Base-by-base conservation (phyloP, 2,888 invertebrate species). In the Nemurella pictetii region DNA sequence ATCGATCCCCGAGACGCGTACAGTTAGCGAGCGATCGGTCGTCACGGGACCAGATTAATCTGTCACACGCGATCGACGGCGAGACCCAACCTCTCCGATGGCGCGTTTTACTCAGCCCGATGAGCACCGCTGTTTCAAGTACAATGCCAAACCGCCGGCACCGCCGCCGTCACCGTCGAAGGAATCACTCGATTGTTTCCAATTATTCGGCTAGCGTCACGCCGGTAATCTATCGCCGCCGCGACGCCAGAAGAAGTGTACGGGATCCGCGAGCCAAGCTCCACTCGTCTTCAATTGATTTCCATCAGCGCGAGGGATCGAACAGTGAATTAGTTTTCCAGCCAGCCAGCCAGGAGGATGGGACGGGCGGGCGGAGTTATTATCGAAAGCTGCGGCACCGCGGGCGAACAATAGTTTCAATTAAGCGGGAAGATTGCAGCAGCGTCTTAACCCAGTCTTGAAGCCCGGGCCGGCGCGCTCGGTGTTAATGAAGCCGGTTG, bases 361-460 rank as follows among this genome's bases (percentile, higher is more conserved):
- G n/a, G 55, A 55, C 35, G 2, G 55, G 1, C 55, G 9, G 55
- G 15, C 55, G 55, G 55, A 55, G 20, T 55, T 20, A 55, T 55
- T 55, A 20, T 55, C 55, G 55, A 55, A 55, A 20, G 2, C 55
- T 55, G 5, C 55, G 55, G 12, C 55, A 20, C n/a, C n/a, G n/a
- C n/a, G 55, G 20, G 26, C 75, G 26, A 28, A 75, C 75, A 75
- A 75, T 75, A 75, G 75, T 75, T 28, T 75, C 75, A 28, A 75
- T 75, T 75, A 75, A 75, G 27, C 28, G 7, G 7, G 75, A 2
- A 28, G 28, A 28, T 27, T 75, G 75, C 75, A 75, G 75, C 28
- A 27, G 75, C 26, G 75, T 27, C 75, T 75, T 75, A 75, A 75
- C 75, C 75, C n/a, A 75, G 75, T 75, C 75, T 75, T 26, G 75